A percentile compares a stretch with the other conserved stretches of the same genome.
Evolutionary conservation across 92 coral and sea anemone genomes (phyloP).

Genomic region (Parazoanthus darwini): DNA sequence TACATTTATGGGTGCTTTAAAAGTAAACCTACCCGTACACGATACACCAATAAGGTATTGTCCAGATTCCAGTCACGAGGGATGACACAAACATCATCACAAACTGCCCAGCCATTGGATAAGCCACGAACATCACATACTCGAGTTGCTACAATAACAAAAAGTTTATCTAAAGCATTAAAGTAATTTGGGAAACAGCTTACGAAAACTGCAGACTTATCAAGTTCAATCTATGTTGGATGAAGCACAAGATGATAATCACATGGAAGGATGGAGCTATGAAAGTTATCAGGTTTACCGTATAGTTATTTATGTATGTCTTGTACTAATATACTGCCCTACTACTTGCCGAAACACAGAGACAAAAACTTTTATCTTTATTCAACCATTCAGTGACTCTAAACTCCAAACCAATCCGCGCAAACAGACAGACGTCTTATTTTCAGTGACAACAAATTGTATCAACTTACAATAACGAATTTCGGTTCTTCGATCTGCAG

Average conservation of each 20-base stretch:
- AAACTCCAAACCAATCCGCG: neutral
- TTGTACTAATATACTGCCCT: too few relatives aligned
- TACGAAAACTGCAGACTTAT: too few relatives aligned
- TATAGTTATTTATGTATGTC: too few relatives aligned
- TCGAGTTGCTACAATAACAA: constrained; percentile 66
- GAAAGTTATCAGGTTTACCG: too few relatives aligned
- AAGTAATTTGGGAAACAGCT: neutral
- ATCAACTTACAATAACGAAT: constrained; percentile 64
- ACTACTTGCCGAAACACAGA: too few relatives aligned
- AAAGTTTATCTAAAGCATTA: neutral
- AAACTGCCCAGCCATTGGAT: constrained; percentile 87
- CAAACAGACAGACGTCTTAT: neutral
- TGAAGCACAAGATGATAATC: too few relatives aligned
- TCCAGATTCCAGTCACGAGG: constrained; percentile 70
- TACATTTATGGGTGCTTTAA: too few relatives aligned
- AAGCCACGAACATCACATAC: constrained; percentile 72
- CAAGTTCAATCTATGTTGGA: too few relatives aligned
- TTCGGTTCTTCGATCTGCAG: constrained; percentile 72
- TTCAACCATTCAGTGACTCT: neutral
- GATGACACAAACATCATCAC: constrained; percentile 77
- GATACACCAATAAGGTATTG: constrained; percentile 76
- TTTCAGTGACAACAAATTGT: neutral
- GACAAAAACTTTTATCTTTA: too few relatives aligned
- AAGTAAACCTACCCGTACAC: constrained; percentile 72
- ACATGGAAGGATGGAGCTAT: too few relatives aligned